Percentiles rank a stretch among this genome's conserved stretches.
Conservation (phyloP, 2,797 vertebrate genomes). For the Catharus ustulatus region DNA sequence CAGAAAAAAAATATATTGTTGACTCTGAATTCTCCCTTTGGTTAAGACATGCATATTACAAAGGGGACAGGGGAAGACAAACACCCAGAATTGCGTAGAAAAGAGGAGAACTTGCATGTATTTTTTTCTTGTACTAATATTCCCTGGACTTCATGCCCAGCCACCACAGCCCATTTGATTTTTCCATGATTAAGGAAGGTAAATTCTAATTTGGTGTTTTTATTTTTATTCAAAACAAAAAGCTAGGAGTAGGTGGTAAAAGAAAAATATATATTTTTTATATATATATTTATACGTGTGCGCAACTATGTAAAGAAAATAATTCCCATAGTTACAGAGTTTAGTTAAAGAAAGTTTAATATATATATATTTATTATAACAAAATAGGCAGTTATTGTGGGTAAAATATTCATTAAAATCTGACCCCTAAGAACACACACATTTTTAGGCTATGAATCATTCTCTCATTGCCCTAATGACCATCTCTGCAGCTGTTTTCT, state of each 20-base stretch:
- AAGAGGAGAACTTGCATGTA: slow-evolving; percentile 80
- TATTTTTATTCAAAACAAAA: slow-evolving; percentile 86
- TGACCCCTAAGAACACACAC: slow-evolving; percentile 80
- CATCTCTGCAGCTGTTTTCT: slow-evolving; percentile 59
- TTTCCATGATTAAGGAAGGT: slow-evolving; percentile 72
- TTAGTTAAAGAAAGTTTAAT: slow-evolving; percentile 91
- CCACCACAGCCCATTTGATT: slow-evolving; percentile 58
- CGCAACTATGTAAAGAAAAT: slow-evolving; percentile 92
- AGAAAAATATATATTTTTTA: slow-evolving; percentile 84
- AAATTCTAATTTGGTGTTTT: slow-evolving; percentile 77
- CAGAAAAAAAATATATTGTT: slow-evolving; percentile 26
- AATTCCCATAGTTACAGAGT: slow-evolving; percentile 91
- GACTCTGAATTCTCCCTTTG: slow-evolving; percentile 58
- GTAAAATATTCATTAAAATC: slow-evolving; percentile 95
- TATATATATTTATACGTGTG: slow-evolving; percentile 87
- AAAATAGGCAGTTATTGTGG: slow-evolving; percentile 99
- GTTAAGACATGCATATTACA: slow-evolving; percentile 77
- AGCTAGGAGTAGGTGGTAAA: slow-evolving; percentile 86
- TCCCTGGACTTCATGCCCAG: slow-evolving; percentile 69
- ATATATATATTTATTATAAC: slow-evolving; percentile 92
- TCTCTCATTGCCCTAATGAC: slow-evolving; percentile 74
- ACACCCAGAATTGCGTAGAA: slow-evolving; percentile 69
- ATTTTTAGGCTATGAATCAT: slow-evolving; percentile 85
- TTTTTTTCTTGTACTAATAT: slow-evolving; percentile 60
- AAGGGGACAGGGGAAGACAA: slow-evolving; percentile 10